A percentile compares a stretch with the other conserved stretches of the same genome.
Evolutionary conservation across 2,888 invertebrate genomes (phyloP).

Genomic region (Pyrochroa serraticornis): DNA sequence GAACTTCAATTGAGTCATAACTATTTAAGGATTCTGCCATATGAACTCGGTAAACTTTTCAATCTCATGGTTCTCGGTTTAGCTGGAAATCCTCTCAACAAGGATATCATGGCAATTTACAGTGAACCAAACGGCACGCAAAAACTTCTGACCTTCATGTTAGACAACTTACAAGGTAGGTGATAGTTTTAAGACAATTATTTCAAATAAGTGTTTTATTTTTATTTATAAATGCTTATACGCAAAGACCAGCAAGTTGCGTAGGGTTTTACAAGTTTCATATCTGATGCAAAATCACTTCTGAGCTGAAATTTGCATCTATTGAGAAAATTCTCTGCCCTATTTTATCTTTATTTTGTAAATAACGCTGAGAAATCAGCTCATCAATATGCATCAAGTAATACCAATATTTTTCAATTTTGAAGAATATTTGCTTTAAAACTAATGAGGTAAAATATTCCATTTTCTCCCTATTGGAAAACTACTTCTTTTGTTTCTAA

Average conservation of each 20-base stretch:
- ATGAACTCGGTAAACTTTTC: conserved; percentile 96
- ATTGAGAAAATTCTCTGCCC: no score
- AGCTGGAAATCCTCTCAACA: conserved; percentile 92
- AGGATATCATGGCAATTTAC: conserved; percentile 90
- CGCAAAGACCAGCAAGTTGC: not conserved
- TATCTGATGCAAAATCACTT: no score
- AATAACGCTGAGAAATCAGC: no score
- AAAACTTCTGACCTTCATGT: conserved; percentile 91
- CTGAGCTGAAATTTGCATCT: no score
- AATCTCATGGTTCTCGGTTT: conserved; percentile 92
- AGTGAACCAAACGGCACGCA: conserved; percentile 93
- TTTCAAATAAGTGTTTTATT: not conserved
- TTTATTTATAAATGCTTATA: not conserved
- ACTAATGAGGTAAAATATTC: no score
- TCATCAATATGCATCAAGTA: no score
- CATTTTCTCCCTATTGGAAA: no score
- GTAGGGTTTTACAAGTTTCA: no score
- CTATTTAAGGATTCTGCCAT: conserved; percentile 90
- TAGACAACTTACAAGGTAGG: conserved; percentile 95
- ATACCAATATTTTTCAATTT: no score
- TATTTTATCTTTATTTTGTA: no score
- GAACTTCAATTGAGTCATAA: conserved; percentile 95
- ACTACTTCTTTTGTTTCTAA: no score
- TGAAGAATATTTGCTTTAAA: no score
- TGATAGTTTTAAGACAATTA: not conserved